These are phyloP conservation scores for Drosophila littoralis DNA, from an alignment of 1,140 invertebrate genomes.

Conservation along the genomic window DNA sequence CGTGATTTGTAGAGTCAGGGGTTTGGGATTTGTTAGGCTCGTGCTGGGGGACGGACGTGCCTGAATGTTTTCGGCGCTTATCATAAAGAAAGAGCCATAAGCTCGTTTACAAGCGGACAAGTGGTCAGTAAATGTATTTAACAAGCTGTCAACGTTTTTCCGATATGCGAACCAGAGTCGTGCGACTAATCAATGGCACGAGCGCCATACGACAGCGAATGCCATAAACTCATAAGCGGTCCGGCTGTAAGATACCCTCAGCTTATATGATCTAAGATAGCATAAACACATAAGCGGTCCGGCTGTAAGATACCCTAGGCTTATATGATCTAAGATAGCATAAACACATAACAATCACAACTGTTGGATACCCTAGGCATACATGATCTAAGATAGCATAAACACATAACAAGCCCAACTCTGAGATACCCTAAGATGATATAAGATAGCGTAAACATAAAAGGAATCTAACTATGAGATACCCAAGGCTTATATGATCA, in stretches of 20 bases:
- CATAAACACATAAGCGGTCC: no score
- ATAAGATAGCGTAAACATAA: not conserved
- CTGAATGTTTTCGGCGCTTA: constrained; percentile 39
- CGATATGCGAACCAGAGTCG: constrained; percentile 27
- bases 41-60: constrained; percentile 42
- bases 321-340: no score
- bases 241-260: not conserved
- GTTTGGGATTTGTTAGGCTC: constrained; percentile 15
- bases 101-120: constrained; percentile 28
- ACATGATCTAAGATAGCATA: no score
- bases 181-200: constrained; percentile 68
- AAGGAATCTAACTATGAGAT: no score
- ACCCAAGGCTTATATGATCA: no score
- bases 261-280: no score
- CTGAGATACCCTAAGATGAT: no score
- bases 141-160: constrained; percentile 28
- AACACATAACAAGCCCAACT: no score
- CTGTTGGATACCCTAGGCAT: no score
- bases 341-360: no score
- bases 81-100: constrained; percentile 32
- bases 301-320: no score
- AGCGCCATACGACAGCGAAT: constrained; percentile 31
- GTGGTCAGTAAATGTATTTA: constrained; percentile 29
- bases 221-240: not conserved
- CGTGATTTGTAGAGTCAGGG: not conserved